Evolutionary conservation across 2,797 vertebrate species (phyloP), one percentile per base, ranked within the genome.

Genomic region (Chaetodon trifasciatus): DNA sequence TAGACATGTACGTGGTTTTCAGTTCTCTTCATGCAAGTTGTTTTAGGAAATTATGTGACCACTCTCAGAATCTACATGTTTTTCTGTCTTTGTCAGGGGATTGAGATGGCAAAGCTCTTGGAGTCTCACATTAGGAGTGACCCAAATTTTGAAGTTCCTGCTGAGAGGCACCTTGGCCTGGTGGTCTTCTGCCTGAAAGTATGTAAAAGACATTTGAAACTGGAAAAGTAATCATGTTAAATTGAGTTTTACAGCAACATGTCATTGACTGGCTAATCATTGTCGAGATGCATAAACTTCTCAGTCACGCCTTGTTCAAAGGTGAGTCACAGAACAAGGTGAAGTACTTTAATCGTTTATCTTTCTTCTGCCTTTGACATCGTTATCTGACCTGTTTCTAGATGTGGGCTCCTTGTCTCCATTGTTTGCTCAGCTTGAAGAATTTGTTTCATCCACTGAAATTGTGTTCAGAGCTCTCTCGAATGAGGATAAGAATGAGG

Each of bases 111-210:
- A 32, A 97, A 97, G 89, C 96, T 98, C 77, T 96, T 99, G 87
- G 98, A 99, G 91, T 97, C 96, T 44, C 88, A 97, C 82, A 96
- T 99, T 71, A 95, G 74, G 90, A 96, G 89, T 9, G 96, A 99
- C 68, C 91, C 96, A 44, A 92, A 96, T 76, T 99, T 99, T 93
- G 97, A 99, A 93, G 93, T 99, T 90, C 98, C 98, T 81, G 97
- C 96, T 24, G 93, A 97, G 89, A 96, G 97, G 70, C 96, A 99
- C 88, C 96, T 99, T 6, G 98, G 98, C 64, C 91, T 99, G 81
- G 97, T 99, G 74, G 98, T 98, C 70, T 99, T 99, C 91, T 97
- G 97, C 78, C 92, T 99, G 65, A 97, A 97, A 94, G 98, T 92
- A 85, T 11, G 87, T 53, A 60, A 4, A 55, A 62, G 24, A 8